A percentile compares a stretch with the other conserved stretches of the same genome.
Conservation (phyloP, 2,113 vertebrate genomes). For the Forbesichthys agassizii region DNA sequence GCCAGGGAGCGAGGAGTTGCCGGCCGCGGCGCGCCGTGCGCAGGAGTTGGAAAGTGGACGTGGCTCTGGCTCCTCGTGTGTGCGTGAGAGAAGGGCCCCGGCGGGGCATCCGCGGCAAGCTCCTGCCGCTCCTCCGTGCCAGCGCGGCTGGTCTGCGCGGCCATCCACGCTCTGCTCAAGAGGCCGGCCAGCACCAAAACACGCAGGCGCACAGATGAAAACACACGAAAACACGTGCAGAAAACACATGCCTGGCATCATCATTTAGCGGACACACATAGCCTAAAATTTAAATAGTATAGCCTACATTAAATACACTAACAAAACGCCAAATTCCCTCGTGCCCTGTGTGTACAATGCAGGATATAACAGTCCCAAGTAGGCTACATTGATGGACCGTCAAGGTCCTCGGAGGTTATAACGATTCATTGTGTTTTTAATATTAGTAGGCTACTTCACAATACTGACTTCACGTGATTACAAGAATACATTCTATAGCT, state of each 20-base stretch:
- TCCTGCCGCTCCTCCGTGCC: constrained; percentile 62
- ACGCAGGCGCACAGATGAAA: background rate
- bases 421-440: too few relatives aligned
- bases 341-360: too few relatives aligned
- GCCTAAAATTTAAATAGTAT: too few relatives aligned
- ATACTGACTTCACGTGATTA: background rate
- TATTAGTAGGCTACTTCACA: too few relatives aligned
- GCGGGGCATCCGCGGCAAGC: constrained; percentile 29
- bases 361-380: too few relatives aligned
- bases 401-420: too few relatives aligned
- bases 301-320: too few relatives aligned
- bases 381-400: too few relatives aligned
- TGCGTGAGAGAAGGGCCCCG: constrained; percentile 23
- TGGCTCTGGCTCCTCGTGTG: constrained; percentile 62
- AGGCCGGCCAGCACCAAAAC: constrained; percentile 6
- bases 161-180: constrained; percentile 65
- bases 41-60: constrained; percentile 62
- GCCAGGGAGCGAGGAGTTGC: constrained; percentile 50
- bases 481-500: background rate
- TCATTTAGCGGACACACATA: too few relatives aligned
- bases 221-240: background rate
- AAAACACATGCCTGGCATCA: background rate
- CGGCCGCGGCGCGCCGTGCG: constrained; percentile 56
- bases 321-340: too few relatives aligned
- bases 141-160: constrained; percentile 54